Evolutionary conservation across 2,888 invertebrate genomes (phyloP).

Genomic region (Tetragonula carbonaria): DNA sequence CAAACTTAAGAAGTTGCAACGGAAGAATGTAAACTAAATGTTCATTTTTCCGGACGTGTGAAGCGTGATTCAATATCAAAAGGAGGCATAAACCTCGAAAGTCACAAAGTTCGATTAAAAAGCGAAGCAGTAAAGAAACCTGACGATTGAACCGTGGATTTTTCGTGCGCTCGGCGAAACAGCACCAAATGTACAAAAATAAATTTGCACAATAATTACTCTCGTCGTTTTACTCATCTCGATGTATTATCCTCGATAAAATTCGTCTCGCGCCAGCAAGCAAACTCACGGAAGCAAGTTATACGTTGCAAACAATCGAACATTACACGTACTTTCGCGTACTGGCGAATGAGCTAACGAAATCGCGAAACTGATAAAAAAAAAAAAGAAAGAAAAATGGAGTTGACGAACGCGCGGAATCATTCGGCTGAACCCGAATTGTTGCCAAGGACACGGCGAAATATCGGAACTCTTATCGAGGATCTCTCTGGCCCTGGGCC

Average conservation of each 20-base stretch:
- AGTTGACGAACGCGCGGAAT: background rate
- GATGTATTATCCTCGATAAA: no score
- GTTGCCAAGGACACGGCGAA: background rate
- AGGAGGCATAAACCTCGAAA: no score
- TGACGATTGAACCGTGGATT: no score
- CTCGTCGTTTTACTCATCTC: no score
- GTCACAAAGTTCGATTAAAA: no score
- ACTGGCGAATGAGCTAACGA: background rate
- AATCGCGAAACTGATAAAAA: background rate
- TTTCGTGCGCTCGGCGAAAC: no score
- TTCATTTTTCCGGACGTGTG: no score
- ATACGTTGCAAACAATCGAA: background rate
- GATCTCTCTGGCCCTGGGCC: background rate
- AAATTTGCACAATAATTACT: no score
- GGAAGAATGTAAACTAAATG: background rate
- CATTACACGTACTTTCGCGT: background rate
- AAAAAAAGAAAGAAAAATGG: background rate
- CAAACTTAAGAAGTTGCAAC: no score
- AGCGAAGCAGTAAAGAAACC: no score
- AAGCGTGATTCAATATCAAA: no score
- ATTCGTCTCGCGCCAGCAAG: background rate
- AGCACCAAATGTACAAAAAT: no score
- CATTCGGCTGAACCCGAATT: background rate
- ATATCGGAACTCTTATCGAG: background rate
- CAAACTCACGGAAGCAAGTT: background rate